Evolutionary conservation across 2,113 vertebrate species (phyloP).

Genomic region (Anarrhichthys ocellatus): DNA sequence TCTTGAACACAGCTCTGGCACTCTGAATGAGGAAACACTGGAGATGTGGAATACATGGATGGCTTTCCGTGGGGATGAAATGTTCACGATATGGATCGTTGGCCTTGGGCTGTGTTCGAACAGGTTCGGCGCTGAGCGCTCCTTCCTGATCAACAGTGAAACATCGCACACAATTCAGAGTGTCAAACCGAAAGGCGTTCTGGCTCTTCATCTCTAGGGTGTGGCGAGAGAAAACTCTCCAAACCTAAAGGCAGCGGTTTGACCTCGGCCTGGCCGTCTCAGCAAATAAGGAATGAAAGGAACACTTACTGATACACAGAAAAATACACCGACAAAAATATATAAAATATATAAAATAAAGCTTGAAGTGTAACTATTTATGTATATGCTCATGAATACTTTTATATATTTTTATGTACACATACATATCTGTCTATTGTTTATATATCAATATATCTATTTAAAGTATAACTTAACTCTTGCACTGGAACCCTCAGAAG

Average conservation of each 20-base stretch:
- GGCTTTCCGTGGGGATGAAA: conserved; percentile 10
- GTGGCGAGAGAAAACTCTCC: background rate
- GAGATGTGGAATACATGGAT: conserved; percentile 38
- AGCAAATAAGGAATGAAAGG: conserved; percentile 62
- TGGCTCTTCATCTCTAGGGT: conserved; percentile 27
- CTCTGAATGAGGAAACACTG: conserved; percentile 48
- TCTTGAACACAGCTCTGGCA: conserved; percentile 63
- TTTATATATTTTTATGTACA: conserved; percentile 82
- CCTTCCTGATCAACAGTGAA: conserved; percentile 41
- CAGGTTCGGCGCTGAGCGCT: conserved; percentile 6
- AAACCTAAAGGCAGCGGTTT: conserved; percentile 13
- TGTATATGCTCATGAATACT: conserved; percentile 81
- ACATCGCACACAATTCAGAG: background rate
- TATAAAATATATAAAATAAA: conserved; percentile 83
- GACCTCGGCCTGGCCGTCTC: conserved; percentile 39
- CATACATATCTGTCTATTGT: conserved; percentile 74
- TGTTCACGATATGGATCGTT: conserved; percentile 25
- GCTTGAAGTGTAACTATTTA: conserved; percentile 79
- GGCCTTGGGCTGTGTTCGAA: conserved; percentile 9
- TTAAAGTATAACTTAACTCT: conserved; percentile 76
- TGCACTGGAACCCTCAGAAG: conserved; percentile 40
- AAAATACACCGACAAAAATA: conserved; percentile 78
- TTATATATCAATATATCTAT: conserved; percentile 81
- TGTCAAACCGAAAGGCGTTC: conserved; percentile 4
- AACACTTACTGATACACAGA: conserved; percentile 63